Evolutionary conservation across 2,888 invertebrate genomes (phyloP), one percentile per base, ranked within the genome.

Genomic region (Dynastes grantii): DNA sequence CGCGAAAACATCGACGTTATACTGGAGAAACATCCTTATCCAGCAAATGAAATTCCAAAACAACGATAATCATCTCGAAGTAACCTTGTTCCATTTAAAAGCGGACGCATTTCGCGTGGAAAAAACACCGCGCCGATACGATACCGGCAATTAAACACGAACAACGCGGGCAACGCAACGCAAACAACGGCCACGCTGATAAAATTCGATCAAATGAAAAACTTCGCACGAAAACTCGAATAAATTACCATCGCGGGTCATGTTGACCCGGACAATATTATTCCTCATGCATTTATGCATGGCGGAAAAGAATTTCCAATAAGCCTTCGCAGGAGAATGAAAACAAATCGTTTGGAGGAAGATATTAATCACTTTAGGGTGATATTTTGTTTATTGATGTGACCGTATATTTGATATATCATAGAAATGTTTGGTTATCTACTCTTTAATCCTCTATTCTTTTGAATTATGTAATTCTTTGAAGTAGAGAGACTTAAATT

Each of bases 151-250:
- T 68, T 68, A 68, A 68, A 68, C 68, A 68, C 51, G 49, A 51
- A 68, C 68, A 29, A 68, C 68, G 32, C 32, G n/a, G 29, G n/a
- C 68, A 68, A 51, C 27, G 67, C 45, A 45, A 67, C 5, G 49
- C 51, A 68, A 51, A 49, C 51, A 49, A 68, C 22, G 13, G 49
- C 51, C 29, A 2, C 65, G 22, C 45, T 67, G 68, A 68, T 68
- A 68, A 68, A 51, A 29, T 68, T 68, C 68, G 68, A 68, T 68
- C 49, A 29, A 68, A n/a, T 27, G 68, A 51, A 29, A 68, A 68
- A 68, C 11, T 32, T 67, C 11, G 27, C 68, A 27, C 29, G 27
- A 51, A 27, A 51, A 51, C 49, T 27, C 16, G 51, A 49, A 68
- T 68, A 68, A 68, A 68, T 68, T 68, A 68, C 27, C 51, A 51